phyloP scores from a whole-genome alignment of 2,888 invertebrate genomes.

The Aphidoletes aphidimyza region DNA sequence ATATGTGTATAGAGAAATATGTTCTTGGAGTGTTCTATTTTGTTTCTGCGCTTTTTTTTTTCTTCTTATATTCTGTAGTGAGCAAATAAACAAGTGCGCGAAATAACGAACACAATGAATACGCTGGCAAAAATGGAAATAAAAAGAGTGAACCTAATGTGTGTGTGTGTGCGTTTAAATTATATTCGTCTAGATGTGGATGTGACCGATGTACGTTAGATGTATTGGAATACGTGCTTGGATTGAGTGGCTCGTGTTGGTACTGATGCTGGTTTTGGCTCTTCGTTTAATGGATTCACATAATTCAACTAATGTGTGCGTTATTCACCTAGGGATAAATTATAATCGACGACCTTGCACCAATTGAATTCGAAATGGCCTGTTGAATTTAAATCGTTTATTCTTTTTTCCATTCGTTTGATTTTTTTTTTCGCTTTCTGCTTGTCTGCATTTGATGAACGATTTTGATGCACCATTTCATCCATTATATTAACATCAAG shows the following conservation, averaged over 20 bases:
- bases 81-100: not conserved
- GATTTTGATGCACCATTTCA: not conserved
- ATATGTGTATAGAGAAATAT: constrained; percentile 27
- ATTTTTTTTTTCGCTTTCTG: too few relatives aligned
- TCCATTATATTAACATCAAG: not conserved
- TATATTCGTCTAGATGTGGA: not conserved
- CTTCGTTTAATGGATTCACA: constrained; percentile 34
- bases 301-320: constrained; percentile 36
- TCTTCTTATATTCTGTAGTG: not conserved
- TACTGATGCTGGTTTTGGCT: not conserved
- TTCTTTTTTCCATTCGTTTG: not conserved
- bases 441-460: not conserved
- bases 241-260: not conserved
- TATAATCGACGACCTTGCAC: constrained; percentile 22
- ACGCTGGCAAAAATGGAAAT: not conserved
- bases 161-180: not conserved
- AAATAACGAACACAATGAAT: not conserved
- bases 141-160: not conserved
- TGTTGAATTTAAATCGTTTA: constrained; percentile 9
- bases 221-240: too few relatives aligned
- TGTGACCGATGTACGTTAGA: not conserved
- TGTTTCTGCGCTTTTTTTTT: not conserved
- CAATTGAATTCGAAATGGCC: constrained; percentile 13
- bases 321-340: constrained; percentile 29
- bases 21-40: constrained; percentile 49